phyloP scores from a whole-genome alignment of 1,140 invertebrate species.

The Drosophila chauvacae region DNA sequence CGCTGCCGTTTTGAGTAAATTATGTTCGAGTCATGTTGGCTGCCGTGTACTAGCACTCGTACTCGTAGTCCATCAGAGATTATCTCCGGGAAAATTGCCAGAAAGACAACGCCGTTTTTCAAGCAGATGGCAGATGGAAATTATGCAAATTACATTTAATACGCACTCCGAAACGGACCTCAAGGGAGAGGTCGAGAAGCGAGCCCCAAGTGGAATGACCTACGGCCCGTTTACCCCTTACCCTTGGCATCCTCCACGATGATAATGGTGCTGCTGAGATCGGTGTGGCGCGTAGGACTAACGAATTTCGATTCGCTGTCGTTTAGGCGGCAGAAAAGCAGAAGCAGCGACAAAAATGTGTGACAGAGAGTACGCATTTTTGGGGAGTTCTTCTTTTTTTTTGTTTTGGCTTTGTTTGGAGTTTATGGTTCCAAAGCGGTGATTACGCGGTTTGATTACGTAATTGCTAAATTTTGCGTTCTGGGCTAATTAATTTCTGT shows the following conservation, averaged over 20 bases:
- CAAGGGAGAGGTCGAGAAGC: slow-evolving; percentile 8
- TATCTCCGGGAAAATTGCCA: slow-evolving; percentile 67
- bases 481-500: slow-evolving; percentile 55
- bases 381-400: neutral
- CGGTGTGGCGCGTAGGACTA: slow-evolving; percentile 73
- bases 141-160: slow-evolving; percentile 81
- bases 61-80: slow-evolving; percentile 49
- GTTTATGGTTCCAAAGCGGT: slow-evolving; percentile 23
- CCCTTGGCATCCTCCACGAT: slow-evolving; percentile 84
- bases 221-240: slow-evolving; percentile 43
- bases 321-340: slow-evolving; percentile 32
- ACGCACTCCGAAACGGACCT: slow-evolving; percentile 52
- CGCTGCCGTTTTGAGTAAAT: slow-evolving; percentile 73
- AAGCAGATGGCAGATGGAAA: slow-evolving; percentile 53
- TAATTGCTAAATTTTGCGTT: slow-evolving; percentile 41
- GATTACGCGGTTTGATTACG: slow-evolving; percentile 37
- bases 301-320: slow-evolving; percentile 60
- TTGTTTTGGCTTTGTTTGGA: slow-evolving; percentile 1
- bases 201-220: slow-evolving; percentile 57
- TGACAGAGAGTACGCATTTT: slow-evolving; percentile 15
- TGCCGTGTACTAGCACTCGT: slow-evolving; percentile 24
- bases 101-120: slow-evolving; percentile 26
- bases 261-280: slow-evolving; percentile 79
- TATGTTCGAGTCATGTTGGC: slow-evolving; percentile 80
- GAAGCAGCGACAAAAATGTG: slow-evolving; percentile 7